Evolutionary conservation across 2,797 vertebrate species (phyloP).

Genomic region (Macropus fuliginosus): DNA sequence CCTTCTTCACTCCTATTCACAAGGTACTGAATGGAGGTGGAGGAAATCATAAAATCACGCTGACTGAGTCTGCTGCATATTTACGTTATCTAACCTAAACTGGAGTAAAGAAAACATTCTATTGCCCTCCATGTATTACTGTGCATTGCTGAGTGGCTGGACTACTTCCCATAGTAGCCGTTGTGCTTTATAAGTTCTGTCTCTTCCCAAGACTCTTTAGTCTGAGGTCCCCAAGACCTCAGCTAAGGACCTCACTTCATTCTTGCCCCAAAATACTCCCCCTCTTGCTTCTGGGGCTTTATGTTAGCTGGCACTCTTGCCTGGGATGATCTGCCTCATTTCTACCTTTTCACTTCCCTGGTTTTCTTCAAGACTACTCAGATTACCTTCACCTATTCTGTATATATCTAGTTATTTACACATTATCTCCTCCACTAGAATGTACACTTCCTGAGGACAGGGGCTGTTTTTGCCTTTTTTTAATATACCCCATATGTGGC

Average conservation of each 20-base stretch:
- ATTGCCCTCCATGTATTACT: neutral
- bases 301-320: neutral
- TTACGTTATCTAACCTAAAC: neutral
- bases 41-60: neutral
- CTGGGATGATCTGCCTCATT: neutral
- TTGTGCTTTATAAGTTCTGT: neutral
- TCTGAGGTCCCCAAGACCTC: neutral
- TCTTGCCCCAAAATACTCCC: neutral
- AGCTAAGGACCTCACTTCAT: neutral
- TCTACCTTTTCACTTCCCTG: neutral
- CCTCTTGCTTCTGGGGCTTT: neutral
- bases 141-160: neutral
- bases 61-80: neutral
- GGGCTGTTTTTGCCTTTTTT: neutral
- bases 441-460: neutral
- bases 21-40: neutral
- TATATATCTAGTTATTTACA: neutral
- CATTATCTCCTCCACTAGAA: neutral
- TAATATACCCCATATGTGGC: no score
- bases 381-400: neutral
- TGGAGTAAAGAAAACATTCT: neutral
- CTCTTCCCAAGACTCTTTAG: neutral
- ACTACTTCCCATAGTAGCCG: neutral
- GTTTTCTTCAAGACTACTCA: neutral
- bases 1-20: neutral